phyloP scores from a whole-genome alignment of 2,113 vertebrate species.

The Gymnobelideus leadbeateri region DNA sequence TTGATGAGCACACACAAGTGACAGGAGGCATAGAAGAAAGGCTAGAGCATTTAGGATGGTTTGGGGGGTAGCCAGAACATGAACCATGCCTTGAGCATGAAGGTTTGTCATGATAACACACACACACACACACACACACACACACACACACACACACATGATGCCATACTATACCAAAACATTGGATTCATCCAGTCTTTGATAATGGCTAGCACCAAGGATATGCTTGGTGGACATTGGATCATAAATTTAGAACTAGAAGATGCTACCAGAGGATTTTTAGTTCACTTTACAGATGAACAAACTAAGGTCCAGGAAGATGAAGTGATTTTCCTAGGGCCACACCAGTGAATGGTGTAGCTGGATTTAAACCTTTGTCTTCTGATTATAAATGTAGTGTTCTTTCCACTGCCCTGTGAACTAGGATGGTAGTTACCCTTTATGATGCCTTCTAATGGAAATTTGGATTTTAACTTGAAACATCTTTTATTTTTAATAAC shows the following conservation, averaged over 20 bases:
- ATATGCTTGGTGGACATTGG: not conserved
- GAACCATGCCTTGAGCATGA: not conserved
- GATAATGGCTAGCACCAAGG: slow-evolving; percentile 15
- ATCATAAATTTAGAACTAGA: not conserved
- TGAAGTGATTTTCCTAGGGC: not conserved
- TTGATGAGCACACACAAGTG: not conserved
- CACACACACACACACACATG: not conserved
- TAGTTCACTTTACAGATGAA: not conserved
- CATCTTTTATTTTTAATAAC: slow-evolving; percentile 40
- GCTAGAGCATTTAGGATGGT: slow-evolving; percentile 9
- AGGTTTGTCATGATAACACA: slow-evolving; percentile 6
- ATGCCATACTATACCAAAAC: slow-evolving; percentile 7
- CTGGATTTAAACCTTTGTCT: not conserved
- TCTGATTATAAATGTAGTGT: not conserved
- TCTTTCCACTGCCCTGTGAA: not conserved
- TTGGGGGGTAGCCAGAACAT: not conserved
- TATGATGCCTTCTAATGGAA: slow-evolving; percentile 1
- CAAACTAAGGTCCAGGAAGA: too few relatives aligned
- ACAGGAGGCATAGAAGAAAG: slow-evolving; percentile 18
- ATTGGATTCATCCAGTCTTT: not conserved
- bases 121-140: too few relatives aligned
- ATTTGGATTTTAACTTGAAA: not conserved
- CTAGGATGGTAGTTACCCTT: not conserved
- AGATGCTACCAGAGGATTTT: not conserved
- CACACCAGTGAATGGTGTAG: not conserved